Base-by-base conservation (phyloP, 2,113 vertebrate species). In the Leptosomus discolor region DNA sequence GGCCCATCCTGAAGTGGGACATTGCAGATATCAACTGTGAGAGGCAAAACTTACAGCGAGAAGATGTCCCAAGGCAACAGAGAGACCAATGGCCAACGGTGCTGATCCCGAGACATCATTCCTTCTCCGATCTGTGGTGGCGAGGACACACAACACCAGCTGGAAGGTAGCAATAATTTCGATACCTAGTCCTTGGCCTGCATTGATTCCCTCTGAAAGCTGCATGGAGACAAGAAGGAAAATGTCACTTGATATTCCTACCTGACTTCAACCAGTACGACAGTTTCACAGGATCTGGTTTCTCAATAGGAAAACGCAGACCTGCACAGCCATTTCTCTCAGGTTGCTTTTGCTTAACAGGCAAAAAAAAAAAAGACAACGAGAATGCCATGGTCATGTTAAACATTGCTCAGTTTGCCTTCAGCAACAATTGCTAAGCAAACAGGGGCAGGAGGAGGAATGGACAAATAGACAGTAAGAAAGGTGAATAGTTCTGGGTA, bases 131-230 rank as follows among this genome's bases (percentile, higher is more conserved):
- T 99, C 99, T 16, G 99, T 99, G 85, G 99, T 99, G 74, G 99
- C 99, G 34, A 99, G 98, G 88, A 99, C 99, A 37, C 99, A 99
- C 57, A 99, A 98, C 86, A 99, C 99, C 84, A 99, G 98, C 98
- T 99, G 99, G 98, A 99, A 99, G 16, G 99, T 99, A 18, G 98
- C 99, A 20, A 99, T 98, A 53, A 99, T 99, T 96, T 99, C 99
- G 1, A 99, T 98, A 34, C 99, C 99, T 57, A 99, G 97, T 24
- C 99, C 99, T 98, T 99, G 99, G 37, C 98, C 98, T 0, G 98
- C 85, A 26, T 98, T 98, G 97, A 99, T 97, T 3, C 98, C 98
- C 0, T 22, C 3, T 32, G 98, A 95, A 88, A 98, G 97, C 98
- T 98, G 95, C 6, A n/a, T 23, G 36, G 60, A 54, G 43, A 87